Conservation (phyloP, 2,797 vertebrate genomes). For the Tadarida brasiliensis region DNA sequence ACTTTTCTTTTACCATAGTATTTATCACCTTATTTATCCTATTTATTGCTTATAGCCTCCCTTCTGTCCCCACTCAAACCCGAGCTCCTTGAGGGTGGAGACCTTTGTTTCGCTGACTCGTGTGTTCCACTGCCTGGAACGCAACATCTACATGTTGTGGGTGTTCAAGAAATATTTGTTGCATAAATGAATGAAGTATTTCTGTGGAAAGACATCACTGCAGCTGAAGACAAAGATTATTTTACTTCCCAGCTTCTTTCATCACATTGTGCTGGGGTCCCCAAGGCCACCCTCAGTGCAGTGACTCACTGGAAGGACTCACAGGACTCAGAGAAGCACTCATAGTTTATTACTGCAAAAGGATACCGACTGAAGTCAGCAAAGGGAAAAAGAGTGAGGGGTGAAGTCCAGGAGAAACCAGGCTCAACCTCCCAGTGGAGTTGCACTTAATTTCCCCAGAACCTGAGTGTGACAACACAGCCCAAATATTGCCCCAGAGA, state of each 20-base stretch:
- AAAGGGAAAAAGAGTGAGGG: neutral
- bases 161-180: neutral
- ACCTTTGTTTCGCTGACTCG: neutral
- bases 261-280: neutral
- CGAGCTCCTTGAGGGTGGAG: neutral
- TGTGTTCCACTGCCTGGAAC: neutral
- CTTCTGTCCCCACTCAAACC: neutral
- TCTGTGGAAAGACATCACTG: neutral
- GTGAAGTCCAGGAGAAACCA: neutral
- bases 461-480: no score
- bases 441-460: neutral
- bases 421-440: neutral
- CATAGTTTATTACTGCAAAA: neutral
- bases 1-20: neutral
- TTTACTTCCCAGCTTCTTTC: neutral
- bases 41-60: neutral
- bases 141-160: neutral
- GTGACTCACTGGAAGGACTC: neutral
- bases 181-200: neutral
- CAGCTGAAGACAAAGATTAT: neutral
- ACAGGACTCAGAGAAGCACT: neutral
- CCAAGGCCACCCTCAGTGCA: neutral
- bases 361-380: neutral
- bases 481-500: neutral
- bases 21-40: neutral